Conservation (phyloP, 2,888 invertebrate species). For the Pristionchus fissidentatus region DNA sequence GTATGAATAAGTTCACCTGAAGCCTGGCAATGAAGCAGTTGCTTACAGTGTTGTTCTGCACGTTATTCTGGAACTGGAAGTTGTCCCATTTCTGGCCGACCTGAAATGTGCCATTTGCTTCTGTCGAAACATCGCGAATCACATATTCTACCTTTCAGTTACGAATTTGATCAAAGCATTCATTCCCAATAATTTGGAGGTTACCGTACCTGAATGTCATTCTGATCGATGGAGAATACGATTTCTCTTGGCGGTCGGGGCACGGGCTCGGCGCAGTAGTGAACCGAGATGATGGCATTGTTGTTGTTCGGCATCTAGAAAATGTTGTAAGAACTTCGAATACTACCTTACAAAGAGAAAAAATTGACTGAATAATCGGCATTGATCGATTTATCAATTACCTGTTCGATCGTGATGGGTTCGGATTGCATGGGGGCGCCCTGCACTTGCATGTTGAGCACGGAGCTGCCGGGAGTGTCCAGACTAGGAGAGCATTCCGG, state of each 20-base stretch:
- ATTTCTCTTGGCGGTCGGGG: constrained; percentile 74
- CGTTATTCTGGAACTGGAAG: constrained; percentile 71
- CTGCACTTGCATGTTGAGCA: constrained; percentile 71
- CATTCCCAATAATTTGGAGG: too few relatives aligned
- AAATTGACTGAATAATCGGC: not conserved
- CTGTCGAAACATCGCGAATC: not conserved
- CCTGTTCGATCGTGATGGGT: constrained; percentile 71
- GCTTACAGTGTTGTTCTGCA: constrained; percentile 72
- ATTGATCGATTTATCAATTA: constrained; percentile 9
- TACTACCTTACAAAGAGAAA: not conserved
- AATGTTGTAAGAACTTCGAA: not conserved
- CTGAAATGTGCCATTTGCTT: constrained; percentile 53
- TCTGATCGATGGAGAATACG: constrained; percentile 72
- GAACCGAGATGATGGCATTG: constrained; percentile 71
- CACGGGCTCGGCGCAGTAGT: constrained; percentile 74
- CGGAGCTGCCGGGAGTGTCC: constrained; percentile 68
- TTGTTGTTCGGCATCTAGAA: constrained; percentile 57
- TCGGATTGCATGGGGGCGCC: constrained; percentile 73
- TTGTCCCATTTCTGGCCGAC: constrained; percentile 73
- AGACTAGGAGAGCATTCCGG: constrained; percentile 73
- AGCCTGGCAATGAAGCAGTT: constrained; percentile 73
- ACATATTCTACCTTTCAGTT: not conserved
- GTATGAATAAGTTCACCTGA: too few relatives aligned
- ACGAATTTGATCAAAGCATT: not conserved
- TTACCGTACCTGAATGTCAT: constrained; percentile 68